phyloP scores from a whole-genome alignment of 1,140 invertebrate genomes.

The Himalopsyche phryganea region DNA sequence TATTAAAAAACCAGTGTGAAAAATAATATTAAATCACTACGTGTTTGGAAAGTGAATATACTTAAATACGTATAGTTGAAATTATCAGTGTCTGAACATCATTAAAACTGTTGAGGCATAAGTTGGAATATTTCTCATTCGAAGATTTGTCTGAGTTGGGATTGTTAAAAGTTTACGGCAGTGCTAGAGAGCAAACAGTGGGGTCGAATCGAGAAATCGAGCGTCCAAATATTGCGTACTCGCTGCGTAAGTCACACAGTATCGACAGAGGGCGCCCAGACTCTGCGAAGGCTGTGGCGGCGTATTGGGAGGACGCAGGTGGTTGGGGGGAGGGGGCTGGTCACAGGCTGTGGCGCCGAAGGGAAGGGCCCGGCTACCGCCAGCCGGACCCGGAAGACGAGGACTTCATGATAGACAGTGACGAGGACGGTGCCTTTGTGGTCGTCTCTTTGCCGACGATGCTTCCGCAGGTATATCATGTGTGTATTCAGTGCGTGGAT shows the following conservation, averaged over 20 bases:
- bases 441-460: slow-evolving; percentile 48
- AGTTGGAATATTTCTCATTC: too few species aligned
- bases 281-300: slow-evolving; percentile 9
- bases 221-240: too few species aligned
- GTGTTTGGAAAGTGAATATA: too few species aligned
- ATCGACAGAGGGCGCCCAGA: slow-evolving; percentile 8
- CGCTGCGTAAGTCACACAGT: not conserved
- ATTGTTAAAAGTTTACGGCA: too few species aligned
- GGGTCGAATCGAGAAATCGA: too few species aligned
- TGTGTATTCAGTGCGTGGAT: not conserved
- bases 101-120: too few species aligned
- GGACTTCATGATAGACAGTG: slow-evolving; percentile 49
- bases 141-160: too few species aligned
- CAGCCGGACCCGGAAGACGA: slow-evolving; percentile 43
- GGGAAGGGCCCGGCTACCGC: slow-evolving; percentile 45
- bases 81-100: too few species aligned
- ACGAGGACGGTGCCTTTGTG: slow-evolving; percentile 48
- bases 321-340: slow-evolving; percentile 4
- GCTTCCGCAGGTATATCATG: slow-evolving; percentile 37
- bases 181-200: too few species aligned
- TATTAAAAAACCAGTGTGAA: too few species aligned
- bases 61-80: too few species aligned
- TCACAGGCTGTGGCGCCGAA: slow-evolving; percentile 28
- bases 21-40: too few species aligned
- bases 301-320: slow-evolving; percentile 4